Evolutionary conservation across 2,888 invertebrate genomes (phyloP).

Genomic region (Tetranychus truncatus): DNA sequence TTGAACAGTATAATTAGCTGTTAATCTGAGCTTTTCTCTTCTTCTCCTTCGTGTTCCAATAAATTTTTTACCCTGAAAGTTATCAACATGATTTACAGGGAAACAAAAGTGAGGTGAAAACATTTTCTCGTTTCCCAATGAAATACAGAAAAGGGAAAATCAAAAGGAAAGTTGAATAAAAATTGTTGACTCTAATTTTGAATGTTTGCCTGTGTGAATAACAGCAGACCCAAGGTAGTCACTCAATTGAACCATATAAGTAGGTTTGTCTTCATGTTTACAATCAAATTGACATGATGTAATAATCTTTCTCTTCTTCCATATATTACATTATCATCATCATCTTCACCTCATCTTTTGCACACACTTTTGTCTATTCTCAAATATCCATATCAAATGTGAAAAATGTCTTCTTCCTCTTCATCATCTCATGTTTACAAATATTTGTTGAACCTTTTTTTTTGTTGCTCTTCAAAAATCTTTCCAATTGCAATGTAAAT

Average conservation of each 20-base stretch:
- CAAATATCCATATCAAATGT: neutral
- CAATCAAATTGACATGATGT: neutral
- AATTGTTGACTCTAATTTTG: neutral
- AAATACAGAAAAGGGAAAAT: no score
- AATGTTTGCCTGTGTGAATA: neutral
- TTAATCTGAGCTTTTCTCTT: no score
- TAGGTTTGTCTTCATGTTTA: neutral
- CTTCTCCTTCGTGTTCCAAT: no score
- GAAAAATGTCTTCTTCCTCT: neutral
- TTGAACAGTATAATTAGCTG: no score
- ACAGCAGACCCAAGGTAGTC: neutral
- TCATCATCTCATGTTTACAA: neutral
- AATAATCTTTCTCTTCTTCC: neutral
- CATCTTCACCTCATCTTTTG: neutral
- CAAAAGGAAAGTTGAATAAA: neutral
- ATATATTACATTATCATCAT: neutral
- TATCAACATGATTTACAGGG: no score
- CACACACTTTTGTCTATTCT: neutral
- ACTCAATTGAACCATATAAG: neutral
- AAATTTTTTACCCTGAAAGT: no score
- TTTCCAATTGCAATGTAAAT: constrained; percentile 1
- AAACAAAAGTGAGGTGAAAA: no score
- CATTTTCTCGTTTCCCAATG: no score
- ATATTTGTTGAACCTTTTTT: neutral
- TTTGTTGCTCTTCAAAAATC: neutral